Conservation (phyloP, 2,797 vertebrate genomes). For the Anisognathus igniventris region DNA sequence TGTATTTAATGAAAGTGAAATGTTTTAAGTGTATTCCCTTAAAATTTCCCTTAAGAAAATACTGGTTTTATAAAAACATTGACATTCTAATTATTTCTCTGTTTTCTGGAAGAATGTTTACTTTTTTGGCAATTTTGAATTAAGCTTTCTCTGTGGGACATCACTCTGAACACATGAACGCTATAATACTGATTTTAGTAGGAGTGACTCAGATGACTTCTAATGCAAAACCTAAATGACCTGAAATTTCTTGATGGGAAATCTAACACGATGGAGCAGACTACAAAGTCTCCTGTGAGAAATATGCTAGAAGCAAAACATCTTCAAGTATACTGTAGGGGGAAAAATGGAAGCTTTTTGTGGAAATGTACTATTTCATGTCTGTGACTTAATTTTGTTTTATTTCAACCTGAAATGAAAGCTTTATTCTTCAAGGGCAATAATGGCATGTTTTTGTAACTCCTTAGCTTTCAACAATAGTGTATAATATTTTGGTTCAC, state of each 20-base stretch:
- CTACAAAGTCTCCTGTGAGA: neutral
- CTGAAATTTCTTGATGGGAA: neutral
- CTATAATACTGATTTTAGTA: neutral
- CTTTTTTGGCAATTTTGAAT: neutral
- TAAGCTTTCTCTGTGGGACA: neutral
- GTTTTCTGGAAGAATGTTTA: neutral
- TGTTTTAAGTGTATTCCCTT: neutral
- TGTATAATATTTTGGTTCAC: constrained; percentile 1
- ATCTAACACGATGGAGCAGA: neutral
- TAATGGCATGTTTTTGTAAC: neutral
- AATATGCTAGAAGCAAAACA: neutral
- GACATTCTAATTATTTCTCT: neutral
- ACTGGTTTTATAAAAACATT: neutral
- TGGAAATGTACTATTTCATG: neutral
- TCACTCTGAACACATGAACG: neutral
- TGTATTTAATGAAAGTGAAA: neutral
- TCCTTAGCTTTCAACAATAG: neutral
- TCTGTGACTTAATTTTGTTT: neutral
- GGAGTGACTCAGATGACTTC: neutral
- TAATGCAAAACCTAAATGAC: neutral
- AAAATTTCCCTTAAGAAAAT: neutral
- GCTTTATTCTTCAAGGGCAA: neutral
- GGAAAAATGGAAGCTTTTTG: neutral
- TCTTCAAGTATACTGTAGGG: neutral
- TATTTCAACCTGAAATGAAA: neutral